Base-by-base conservation (phyloP, 1,140 invertebrate species). In the Zaprionus ornatus region DNA sequence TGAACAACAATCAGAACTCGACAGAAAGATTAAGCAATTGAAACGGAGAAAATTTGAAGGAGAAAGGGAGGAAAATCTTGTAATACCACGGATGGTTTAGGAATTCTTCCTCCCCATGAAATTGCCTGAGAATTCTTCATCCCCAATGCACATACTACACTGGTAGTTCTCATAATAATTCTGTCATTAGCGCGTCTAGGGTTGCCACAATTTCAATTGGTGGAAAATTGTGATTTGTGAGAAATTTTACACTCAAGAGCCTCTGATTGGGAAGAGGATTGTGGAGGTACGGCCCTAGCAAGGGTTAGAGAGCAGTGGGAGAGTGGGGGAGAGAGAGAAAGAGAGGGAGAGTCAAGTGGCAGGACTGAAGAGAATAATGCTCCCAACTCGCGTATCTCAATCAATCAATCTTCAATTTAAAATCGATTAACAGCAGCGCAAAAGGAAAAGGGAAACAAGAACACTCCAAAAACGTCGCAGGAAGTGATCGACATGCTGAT, bases 321-420 rank as follows among this genome's bases (percentile, higher is more conserved):
- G 21, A 35, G 17, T 35, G 27, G 3, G 5, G 7, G 23, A 54
- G 32, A 12, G 4, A 70, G n/a, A 17, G 1, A 3, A n/a, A 21
- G 32, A 40, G 23, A 37, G 23, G 42, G 62, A 27, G 37, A 27
- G 57, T 12, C 19, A 67, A 17, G 48, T 15, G 45, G 37, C 45
- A 21, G 23, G 23, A 10, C 32, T 15, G n/a, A 25, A 25, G 35
- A 15, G 15, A 45, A 25, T 12, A 70, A 66, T 67, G 66, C 64
- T 70, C 61, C 19, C 35, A 9, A 4, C 12, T 32, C 48, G 37
- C 37, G 63, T 67, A 73, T 86, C 79, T 79, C 42, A 66, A 82
- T 76, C 82, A 79, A 82, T 85, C 79, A 86, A 86, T 82, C 75
- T 72, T 48, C 75, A 79, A 85, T 86, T 82, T 76, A 79, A 85